A percentile compares a stretch with the other conserved stretches of the same genome.
These are phyloP conservation scores for Stegana nigrithorax DNA, from an alignment of 2,888 invertebrate species.

Conservation along the genomic window DNA sequence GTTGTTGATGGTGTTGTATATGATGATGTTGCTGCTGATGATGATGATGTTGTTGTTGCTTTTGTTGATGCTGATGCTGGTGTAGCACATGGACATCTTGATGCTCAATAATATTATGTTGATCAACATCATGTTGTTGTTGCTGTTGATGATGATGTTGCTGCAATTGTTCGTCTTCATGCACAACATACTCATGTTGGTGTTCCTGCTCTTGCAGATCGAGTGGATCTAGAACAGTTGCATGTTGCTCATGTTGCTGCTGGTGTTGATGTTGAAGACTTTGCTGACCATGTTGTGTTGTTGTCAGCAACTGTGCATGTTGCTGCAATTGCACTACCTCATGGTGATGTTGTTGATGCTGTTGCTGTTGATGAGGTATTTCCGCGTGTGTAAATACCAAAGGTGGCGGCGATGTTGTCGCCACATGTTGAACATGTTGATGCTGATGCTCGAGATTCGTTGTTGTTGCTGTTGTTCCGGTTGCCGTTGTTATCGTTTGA, in stretches of 20 bases:
- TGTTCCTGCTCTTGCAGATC: slow-evolving; percentile 48
- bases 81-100: slow-evolving; percentile 23
- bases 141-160: slow-evolving; percentile 26
- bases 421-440: slow-evolving; percentile 39
- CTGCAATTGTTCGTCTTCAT: slow-evolving; percentile 44
- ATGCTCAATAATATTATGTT: slow-evolving; percentile 18
- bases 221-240: slow-evolving; percentile 29
- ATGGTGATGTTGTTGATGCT: slow-evolving; percentile 37
- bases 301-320: slow-evolving; percentile 34
- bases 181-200: slow-evolving; percentile 33
- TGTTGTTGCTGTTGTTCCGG: slow-evolving; percentile 33
- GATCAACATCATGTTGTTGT: slow-evolving; percentile 45
- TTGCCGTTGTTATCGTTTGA: slow-evolving; percentile 24
- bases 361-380: slow-evolving; percentile 30
- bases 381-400: slow-evolving; percentile 48
- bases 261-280: background rate
- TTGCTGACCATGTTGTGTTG: slow-evolving; percentile 32
- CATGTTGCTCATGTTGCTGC: slow-evolving; percentile 22
- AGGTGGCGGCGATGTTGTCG: slow-evolving; percentile 61
- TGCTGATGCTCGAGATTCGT: slow-evolving; percentile 33
- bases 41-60: slow-evolving; percentile 23
- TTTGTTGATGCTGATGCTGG: slow-evolving; percentile 12
- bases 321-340: slow-evolving; percentile 33
- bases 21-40: slow-evolving; percentile 34
- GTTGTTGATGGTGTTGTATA: slow-evolving; percentile 36